These are phyloP conservation scores for Amiota communis DNA, from an alignment of 2,888 invertebrate genomes.

Conservation along the genomic window DNA sequence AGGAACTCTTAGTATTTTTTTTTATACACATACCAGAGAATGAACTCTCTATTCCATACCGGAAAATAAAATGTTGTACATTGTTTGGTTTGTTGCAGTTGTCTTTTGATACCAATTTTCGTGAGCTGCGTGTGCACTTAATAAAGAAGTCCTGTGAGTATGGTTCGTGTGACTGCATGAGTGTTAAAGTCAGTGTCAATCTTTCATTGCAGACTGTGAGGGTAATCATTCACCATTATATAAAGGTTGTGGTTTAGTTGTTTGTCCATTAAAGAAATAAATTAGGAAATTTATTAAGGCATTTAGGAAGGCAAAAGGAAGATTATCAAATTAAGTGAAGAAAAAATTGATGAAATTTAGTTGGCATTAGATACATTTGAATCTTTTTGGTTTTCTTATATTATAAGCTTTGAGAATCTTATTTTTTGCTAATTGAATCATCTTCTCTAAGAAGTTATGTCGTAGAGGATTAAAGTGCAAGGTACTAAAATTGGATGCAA, in stretches of 20 bases:
- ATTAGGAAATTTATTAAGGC: not conserved
- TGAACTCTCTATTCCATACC: constrained; percentile 31
- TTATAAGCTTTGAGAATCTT: no score
- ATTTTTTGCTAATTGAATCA: no score
- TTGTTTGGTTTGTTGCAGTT: not conserved
- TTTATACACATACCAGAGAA: no score
- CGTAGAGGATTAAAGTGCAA: no score
- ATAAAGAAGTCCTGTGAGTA: not conserved
- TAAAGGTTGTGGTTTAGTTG: not conserved
- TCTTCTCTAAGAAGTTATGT: no score
- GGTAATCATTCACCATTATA: not conserved
- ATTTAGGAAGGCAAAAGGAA: not conserved
- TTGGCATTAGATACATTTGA: no score
- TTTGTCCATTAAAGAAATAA: constrained; percentile 2
- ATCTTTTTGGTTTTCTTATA: no score
- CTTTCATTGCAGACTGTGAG: not conserved
- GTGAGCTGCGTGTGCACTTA: no score
- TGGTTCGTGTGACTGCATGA: not conserved
- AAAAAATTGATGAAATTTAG: not conserved
- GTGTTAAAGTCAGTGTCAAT: constrained; percentile 7
- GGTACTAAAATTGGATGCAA: no score
- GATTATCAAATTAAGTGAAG: no score
- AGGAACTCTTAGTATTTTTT: constrained; percentile 15
- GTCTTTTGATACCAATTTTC: not conserved
- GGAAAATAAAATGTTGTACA: constrained; percentile 31